Evolutionary conservation across 1,140 invertebrate genomes (phyloP), one percentile per base, ranked within the genome.

Genomic region (Drosophila asahinai): DNA sequence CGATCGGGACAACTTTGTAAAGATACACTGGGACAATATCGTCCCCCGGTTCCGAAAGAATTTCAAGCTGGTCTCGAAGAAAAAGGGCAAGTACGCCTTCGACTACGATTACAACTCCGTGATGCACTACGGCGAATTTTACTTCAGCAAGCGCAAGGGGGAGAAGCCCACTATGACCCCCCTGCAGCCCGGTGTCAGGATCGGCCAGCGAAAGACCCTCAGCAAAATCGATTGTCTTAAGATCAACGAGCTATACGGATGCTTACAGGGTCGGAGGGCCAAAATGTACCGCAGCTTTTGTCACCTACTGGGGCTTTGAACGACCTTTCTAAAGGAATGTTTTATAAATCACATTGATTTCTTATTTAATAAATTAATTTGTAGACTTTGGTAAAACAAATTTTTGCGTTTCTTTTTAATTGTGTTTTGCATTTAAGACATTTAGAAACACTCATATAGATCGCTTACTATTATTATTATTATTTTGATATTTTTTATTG

Each of bases 1-100:
- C 1, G 97, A 98, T 83, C 93, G 97, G 8, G 97, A 98, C 83
- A 94, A 96, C 48, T 96, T 95, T 80, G 95, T 98, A 0, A 94
- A 90, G 7, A 95, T 98, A 25, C 93, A 95, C 45, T 97, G 95
- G 93, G 87, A 95, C 1, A 98, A 98, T 86, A 96, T 98, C 40
- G 93, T 92, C 42, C 86, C 90, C 93, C 95, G 94, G 1, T 94
- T 93, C 30, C 94, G 95, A 75, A 94, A 95, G 75, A 96, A 97
- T 82, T 97, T 97, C 81, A 94, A 94, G 40, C 43, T 91, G 94
- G 96, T 92, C 94, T 96, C 92, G 93, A 95, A 75, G 95, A 96
- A 92, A 93, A 95, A 86, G 94, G 66, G 94, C 93, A 96, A 96
- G 83, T 96, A 96, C 66, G 94, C 94, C 11, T 94, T 93, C 89